Evolutionary conservation across 2,797 vertebrate species (phyloP), one percentile per base, ranked within the genome.

Genomic region (Lophotriccus pileatus): DNA sequence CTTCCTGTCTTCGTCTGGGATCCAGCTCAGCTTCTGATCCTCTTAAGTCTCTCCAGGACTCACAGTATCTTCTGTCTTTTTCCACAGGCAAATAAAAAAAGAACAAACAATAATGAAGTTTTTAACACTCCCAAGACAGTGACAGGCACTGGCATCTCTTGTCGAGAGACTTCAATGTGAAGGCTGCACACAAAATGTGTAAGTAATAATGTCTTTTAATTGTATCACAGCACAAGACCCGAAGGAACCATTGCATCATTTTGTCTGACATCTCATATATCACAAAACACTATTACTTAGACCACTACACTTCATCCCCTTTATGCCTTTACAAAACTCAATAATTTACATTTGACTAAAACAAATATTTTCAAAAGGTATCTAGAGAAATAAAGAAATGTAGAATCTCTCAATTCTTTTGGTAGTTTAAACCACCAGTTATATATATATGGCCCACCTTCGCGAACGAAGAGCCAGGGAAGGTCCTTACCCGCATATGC

Each of bases 121-220:
- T 95, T 95, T 87, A 94, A 89, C 66, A 87, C 50, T 93, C 84
- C 49, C 69, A 77, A 91, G 95, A 93, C 49, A 94, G 78, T 63
- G 75, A 84, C 75, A 79, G 84, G 58, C 77, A 86, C 50, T 96
- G 89, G 74, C 3, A 10, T 50, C 44, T 90, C 85, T 92, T 84
- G 74, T 79, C 90, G 90, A 95, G 67, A 92, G 50, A 91, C 59
- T 96, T 91, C 75, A 95, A 0, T 44, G 67, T 78, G 73, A 66
- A 95, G n/a, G 20, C 56, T 93, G 14, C 23, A 84, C n/a, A 75
- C 85, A 95, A 92, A 92, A 28, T 91, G 39, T 49, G 37, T 78
- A 84, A 53, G 50, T 69, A 90, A 89, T 94, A 84, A 95, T 67
- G 55, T 76, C 86, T 94, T 93, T 66, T 80, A 92, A 81, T 73